phyloP scores from a whole-genome alignment of 2,113 vertebrate genomes.

The Gnathonemus longibarbis region DNA sequence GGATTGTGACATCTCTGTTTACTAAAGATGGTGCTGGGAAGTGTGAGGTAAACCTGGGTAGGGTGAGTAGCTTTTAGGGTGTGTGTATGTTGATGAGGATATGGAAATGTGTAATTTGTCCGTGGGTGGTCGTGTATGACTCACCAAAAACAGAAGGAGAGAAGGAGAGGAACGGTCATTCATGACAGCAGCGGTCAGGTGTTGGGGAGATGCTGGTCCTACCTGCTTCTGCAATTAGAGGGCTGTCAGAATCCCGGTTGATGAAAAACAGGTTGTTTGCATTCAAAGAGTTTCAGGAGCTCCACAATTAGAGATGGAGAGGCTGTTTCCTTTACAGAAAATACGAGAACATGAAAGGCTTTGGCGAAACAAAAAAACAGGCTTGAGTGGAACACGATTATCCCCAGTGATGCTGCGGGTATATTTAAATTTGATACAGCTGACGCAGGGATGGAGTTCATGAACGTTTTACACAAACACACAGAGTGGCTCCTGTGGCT shows the following conservation, averaged over 20 bases:
- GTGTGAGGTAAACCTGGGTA: neutral
- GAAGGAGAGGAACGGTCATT: neutral
- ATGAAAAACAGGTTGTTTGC: neutral
- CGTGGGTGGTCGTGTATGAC: neutral
- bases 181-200: neutral
- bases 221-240: neutral
- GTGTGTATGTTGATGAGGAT: neutral
- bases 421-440: neutral
- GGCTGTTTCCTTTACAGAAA: neutral
- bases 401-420: neutral
- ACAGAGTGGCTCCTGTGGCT: neutral
- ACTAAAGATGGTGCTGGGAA: neutral
- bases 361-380: neutral
- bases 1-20: neutral
- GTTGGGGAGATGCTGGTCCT: neutral
- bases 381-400: neutral
- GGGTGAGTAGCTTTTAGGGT: neutral
- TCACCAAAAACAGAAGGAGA: neutral
- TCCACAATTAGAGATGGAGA: neutral
- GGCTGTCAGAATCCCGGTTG: neutral
- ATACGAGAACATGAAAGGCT: neutral
- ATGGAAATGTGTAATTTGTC: neutral
- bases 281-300: neutral
- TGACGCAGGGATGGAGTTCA: neutral
- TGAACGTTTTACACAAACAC: neutral